phyloP scores from a whole-genome alignment of 1,140 invertebrate species.

The Drosophila neocordata region DNA sequence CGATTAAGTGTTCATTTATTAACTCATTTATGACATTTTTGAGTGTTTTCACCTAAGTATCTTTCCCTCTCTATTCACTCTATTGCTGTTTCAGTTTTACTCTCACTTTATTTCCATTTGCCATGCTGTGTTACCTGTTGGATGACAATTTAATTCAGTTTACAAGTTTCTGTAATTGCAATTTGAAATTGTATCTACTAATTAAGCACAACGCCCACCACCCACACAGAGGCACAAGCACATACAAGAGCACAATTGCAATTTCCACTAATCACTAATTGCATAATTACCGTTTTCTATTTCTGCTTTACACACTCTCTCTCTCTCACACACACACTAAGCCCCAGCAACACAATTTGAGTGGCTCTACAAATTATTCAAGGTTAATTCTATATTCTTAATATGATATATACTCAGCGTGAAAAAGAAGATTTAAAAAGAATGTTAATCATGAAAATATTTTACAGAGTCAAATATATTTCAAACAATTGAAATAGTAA shows the following conservation, averaged over 20 bases:
- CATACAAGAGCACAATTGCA: neutral
- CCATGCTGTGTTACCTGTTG: neutral
- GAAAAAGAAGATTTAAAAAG: too few relatives aligned
- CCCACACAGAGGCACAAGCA: neutral
- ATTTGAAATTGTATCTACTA: slow-evolving; percentile 19
- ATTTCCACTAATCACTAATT: slow-evolving; percentile 23
- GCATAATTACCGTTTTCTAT: slow-evolving; percentile 32
- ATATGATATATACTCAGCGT: neutral
- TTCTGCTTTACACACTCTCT: neutral
- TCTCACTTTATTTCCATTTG: neutral
- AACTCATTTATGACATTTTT: too few relatives aligned
- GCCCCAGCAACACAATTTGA: neutral
- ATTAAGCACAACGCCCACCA: slow-evolving; percentile 3
- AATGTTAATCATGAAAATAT: too few relatives aligned
- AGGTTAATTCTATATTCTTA: neutral
- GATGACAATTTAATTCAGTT: slow-evolving; percentile 23
- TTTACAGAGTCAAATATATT: too few relatives aligned
- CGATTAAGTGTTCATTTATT: too few relatives aligned
- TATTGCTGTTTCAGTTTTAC: neutral
- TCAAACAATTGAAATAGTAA: too few relatives aligned
- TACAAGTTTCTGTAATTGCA: slow-evolving; percentile 29
- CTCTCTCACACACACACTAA: neutral
- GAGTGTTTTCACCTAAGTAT: too few relatives aligned
- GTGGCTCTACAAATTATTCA: neutral
- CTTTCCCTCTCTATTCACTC: too few relatives aligned